Percentiles rank a stretch among this genome's conserved stretches.
Evolutionary conservation across 2,888 invertebrate species (phyloP).

Genomic region (Ariolimax columbianus): DNA sequence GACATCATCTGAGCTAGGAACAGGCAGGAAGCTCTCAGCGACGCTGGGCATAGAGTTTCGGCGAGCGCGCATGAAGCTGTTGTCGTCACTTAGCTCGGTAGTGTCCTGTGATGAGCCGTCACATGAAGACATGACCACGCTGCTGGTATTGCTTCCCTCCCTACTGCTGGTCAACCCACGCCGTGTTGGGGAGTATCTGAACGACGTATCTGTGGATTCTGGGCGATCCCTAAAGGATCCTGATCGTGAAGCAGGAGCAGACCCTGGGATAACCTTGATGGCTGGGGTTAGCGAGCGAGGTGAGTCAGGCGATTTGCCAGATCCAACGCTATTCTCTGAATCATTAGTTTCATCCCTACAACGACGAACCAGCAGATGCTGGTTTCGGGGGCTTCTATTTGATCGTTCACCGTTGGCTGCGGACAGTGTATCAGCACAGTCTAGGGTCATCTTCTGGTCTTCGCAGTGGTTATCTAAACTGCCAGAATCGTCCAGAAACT

Average conservation of each 20-base stretch:
- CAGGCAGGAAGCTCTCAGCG: slow-evolving; percentile 52
- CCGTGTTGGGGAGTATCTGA: neutral
- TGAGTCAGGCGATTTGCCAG: neutral
- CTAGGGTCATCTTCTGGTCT: slow-evolving; percentile 32
- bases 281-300: slow-evolving; percentile 8
- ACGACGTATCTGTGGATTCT: slow-evolving; percentile 5
- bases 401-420: neutral
- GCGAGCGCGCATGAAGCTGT: slow-evolving; percentile 38
- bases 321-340: slow-evolving; percentile 31
- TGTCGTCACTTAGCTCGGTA: neutral
- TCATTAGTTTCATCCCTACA: slow-evolving; percentile 33
- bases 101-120: neutral
- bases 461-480: neutral
- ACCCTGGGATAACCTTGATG: slow-evolving; percentile 33
- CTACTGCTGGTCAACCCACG: neutral
- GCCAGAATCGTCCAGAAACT: slow-evolving; percentile 33
- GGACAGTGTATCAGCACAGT: neutral
- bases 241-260: slow-evolving; percentile 34
- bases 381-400: neutral
- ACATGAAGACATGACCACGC: neutral
- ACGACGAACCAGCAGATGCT: neutral
- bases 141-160: neutral
- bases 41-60: slow-evolving; percentile 62
- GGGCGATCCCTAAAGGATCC: slow-evolving; percentile 44
- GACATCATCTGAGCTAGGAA: slow-evolving; percentile 53